Evolutionary conservation across 2,113 vertebrate genomes (phyloP).

Genomic region (Gorsachius goisagi): DNA sequence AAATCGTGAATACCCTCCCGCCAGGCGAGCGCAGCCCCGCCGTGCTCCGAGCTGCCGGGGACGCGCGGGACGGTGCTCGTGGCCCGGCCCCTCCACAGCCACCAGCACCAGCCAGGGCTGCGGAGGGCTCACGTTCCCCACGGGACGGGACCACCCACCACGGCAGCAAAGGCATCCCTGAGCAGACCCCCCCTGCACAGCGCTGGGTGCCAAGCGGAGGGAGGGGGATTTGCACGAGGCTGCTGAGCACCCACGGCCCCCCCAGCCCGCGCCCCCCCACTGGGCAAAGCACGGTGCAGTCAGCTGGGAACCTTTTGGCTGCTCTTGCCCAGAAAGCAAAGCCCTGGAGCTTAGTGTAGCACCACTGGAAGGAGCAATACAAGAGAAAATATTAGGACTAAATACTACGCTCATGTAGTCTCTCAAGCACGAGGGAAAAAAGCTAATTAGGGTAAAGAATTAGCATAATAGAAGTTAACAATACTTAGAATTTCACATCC

Average conservation of each 20-base stretch:
- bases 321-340: background rate
- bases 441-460: background rate
- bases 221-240: background rate
- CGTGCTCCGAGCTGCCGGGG: accelerated
- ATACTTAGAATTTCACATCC: background rate
- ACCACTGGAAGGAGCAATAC: background rate
- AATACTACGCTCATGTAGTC: background rate
- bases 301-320: background rate
- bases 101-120: background rate
- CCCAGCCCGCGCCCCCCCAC: background rate
- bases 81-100: background rate
- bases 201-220: too few species aligned
- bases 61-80: background rate
- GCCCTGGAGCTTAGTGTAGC: background rate
- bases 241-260: background rate
- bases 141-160: accelerated
- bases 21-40: background rate
- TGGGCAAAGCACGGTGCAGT: background rate
- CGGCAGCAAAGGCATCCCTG: accelerated
- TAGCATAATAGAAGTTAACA: background rate
- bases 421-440: background rate
- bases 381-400: background rate
- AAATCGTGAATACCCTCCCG: accelerated
- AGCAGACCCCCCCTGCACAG: background rate
- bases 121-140: background rate